These are phyloP conservation scores for Melanocharis versteri DNA, from an alignment of 2,113 vertebrate genomes.

Conservation along the genomic window DNA sequence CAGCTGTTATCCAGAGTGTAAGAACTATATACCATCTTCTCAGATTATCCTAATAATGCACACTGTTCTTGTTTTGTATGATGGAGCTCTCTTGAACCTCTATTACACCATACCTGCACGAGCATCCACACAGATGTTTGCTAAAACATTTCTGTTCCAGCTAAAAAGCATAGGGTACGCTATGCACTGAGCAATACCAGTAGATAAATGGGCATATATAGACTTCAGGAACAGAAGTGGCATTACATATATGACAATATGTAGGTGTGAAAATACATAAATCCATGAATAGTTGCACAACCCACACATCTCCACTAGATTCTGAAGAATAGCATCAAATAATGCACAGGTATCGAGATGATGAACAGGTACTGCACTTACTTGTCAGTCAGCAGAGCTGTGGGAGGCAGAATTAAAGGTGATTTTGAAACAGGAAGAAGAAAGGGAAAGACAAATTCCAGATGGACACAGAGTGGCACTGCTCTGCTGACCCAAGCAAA, in stretches of 20 bases:
- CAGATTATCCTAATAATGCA: background rate
- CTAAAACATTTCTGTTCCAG: background rate
- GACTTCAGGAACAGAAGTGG: background rate
- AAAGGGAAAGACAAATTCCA: background rate
- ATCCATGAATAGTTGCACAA: background rate
- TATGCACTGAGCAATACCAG: background rate
- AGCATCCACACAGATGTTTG: background rate
- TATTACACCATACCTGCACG: background rate
- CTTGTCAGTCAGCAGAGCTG: background rate
- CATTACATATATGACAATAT: background rate
- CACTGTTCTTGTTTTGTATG: background rate
- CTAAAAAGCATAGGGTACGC: background rate
- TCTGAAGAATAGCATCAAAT: background rate
- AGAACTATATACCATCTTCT: background rate
- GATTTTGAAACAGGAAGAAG: background rate
- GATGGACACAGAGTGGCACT: background rate
- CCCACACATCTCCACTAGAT: background rate
- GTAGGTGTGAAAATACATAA: background rate
- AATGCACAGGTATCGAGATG: background rate
- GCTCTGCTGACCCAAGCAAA: background rate
- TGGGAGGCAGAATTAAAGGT: background rate
- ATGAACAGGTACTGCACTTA: background rate
- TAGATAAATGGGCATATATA: background rate
- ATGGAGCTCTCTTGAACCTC: background rate
- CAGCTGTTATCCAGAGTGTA: background rate